phyloP scores from a whole-genome alignment of 2,113 vertebrate genomes.

The Leptobrachium ailaonicum region DNA sequence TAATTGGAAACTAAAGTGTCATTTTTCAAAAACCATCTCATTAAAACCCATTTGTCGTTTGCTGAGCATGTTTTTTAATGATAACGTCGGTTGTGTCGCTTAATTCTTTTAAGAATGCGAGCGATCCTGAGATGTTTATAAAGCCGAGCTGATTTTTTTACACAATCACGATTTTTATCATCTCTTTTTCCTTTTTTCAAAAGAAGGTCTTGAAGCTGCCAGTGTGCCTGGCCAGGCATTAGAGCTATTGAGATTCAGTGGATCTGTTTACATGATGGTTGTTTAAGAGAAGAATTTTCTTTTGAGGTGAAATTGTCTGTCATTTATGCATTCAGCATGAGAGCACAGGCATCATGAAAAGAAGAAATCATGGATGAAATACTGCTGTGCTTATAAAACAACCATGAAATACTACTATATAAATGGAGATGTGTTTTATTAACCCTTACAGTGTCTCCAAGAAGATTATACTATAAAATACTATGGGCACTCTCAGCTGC shows the following conservation, averaged over 20 bases:
- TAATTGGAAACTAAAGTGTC: slow-evolving; percentile 31
- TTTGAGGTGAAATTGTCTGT: slow-evolving; percentile 35
- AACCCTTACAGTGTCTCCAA: not conserved
- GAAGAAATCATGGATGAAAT: slow-evolving; percentile 42
- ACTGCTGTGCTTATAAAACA: slow-evolving; percentile 25
- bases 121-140: slow-evolving; percentile 4
- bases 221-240: not conserved
- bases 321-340: slow-evolving; percentile 39
- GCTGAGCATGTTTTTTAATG: not conserved
- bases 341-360: slow-evolving; percentile 31
- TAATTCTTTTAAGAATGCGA: slow-evolving; percentile 15
- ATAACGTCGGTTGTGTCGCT: slow-evolving; percentile 21
- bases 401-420: slow-evolving; percentile 25
- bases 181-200: slow-evolving; percentile 7
- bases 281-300: slow-evolving; percentile 16
- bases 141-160: not conserved
- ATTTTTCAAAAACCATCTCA: slow-evolving; percentile 17
- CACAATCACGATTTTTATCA: not conserved
- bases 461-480: no score
- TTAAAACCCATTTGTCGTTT: slow-evolving; percentile 40
- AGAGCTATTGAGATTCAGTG: not conserved
- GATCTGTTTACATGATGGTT: slow-evolving; percentile 19
- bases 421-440: not conserved
- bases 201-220: slow-evolving; percentile 8
- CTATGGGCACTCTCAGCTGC: no score